Evolutionary conservation across 2,113 vertebrate species (phyloP).

Genomic region (Pelodiscus sinensis): DNA sequence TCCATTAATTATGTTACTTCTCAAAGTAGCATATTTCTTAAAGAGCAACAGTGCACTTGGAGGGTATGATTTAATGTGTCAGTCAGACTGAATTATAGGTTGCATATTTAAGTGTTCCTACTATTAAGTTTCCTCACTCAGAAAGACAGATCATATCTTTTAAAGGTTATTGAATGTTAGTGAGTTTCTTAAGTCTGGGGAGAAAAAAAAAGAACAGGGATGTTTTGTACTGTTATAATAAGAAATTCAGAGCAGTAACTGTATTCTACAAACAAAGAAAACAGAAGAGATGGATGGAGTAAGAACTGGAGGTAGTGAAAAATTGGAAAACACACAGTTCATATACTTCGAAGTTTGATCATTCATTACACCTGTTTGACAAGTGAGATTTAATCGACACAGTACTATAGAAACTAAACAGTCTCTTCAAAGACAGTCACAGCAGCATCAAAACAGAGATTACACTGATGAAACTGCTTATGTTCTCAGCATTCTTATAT

Average conservation of each 20-base stretch:
- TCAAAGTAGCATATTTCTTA: conserved; percentile 62
- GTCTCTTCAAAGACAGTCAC: background rate
- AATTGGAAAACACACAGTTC: background rate
- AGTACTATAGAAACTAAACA: conserved; percentile 20
- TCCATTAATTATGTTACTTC: conserved; percentile 66
- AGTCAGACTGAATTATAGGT: conserved; percentile 64
- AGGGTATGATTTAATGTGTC: conserved; percentile 28
- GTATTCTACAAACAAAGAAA: background rate
- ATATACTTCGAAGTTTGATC: conserved; percentile 3
- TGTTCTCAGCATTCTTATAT: background rate
- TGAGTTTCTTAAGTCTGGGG: background rate
- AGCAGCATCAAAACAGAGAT: conserved; percentile 49
- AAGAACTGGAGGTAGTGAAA: background rate
- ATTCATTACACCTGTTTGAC: conserved; percentile 23
- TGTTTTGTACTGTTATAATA: conserved; percentile 24
- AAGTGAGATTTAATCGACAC: background rate
- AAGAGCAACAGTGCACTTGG: conserved; percentile 40
- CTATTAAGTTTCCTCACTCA: conserved; percentile 39
- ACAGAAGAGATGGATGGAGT: background rate
- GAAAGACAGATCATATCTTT: conserved; percentile 34
- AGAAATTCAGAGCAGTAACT: background rate
- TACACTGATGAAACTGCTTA: background rate
- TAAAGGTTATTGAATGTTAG: conserved; percentile 41
- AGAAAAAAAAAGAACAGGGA: conserved; percentile 24
- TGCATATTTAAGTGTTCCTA: conserved; percentile 51